Percentiles rank a stretch among this genome's conserved stretches.
Evolutionary conservation across 2,888 invertebrate genomes (phyloP).

Genomic region (Scaeva pyrastri): DNA sequence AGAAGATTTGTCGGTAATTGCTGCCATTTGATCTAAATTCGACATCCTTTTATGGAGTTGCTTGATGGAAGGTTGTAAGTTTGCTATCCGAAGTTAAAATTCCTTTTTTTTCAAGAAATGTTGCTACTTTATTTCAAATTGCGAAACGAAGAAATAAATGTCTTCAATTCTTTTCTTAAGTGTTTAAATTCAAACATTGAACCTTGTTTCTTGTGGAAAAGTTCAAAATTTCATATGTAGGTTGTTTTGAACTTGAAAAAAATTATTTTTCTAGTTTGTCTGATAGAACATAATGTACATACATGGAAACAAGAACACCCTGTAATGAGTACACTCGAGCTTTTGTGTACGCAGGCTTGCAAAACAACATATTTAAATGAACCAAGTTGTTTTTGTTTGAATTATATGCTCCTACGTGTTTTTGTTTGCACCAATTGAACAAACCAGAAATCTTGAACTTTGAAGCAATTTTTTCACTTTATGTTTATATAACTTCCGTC

Average conservation of each 20-base stretch:
- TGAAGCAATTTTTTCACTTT: not conserved
- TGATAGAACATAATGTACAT: no score
- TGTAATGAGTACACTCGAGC: not conserved
- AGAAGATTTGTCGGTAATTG: slow-evolving; percentile 16
- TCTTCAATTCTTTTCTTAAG: no score
- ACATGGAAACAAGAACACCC: not conserved
- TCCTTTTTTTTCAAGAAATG: not conserved
- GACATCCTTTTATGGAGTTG: not conserved
- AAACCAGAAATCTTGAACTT: not conserved
- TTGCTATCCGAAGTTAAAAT: slow-evolving; percentile 7
- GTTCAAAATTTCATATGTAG: no score
- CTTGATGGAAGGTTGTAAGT: slow-evolving; percentile 11
- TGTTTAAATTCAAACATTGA: no score
- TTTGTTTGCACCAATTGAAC: slow-evolving; percentile 3
- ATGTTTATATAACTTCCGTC: not conserved
- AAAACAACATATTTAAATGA: not conserved
- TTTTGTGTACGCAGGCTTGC: no score
- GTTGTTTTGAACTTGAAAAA: no score
- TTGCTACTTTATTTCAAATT: not conserved
- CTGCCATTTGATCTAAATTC: slow-evolving; percentile 10
- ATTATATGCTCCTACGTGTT: not conserved
- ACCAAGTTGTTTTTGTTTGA: not conserved
- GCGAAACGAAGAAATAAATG: no score
- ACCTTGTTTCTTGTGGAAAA: no score
- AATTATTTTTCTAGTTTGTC: no score